Conservation (phyloP, 2,797 vertebrate species). For the Hapalemur alaotrensis region DNA sequence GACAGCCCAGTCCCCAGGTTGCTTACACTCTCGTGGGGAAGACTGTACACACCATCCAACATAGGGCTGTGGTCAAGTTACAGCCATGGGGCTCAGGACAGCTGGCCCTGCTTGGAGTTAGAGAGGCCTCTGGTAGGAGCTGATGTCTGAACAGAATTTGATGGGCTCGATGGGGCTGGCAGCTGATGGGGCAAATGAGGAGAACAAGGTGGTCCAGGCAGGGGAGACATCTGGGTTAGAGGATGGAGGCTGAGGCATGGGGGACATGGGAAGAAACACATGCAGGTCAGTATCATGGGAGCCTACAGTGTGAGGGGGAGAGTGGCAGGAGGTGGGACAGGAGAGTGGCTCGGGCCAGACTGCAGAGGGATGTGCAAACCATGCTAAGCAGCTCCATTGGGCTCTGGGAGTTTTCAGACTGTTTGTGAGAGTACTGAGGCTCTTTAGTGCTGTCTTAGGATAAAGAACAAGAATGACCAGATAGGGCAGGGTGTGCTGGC, state of each 20-base stretch:
- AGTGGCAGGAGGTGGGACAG: background rate
- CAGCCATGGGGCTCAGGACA: background rate
- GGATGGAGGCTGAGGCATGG: background rate
- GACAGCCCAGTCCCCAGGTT: background rate
- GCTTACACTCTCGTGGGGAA: background rate
- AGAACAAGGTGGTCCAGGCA: background rate
- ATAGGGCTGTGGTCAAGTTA: rapidly evolving
- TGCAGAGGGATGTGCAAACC: background rate
- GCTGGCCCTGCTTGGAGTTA: background rate
- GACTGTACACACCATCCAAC: background rate
- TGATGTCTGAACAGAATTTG: background rate
- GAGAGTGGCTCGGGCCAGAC: background rate
- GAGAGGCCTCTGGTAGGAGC: background rate
- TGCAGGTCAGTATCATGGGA: background rate
- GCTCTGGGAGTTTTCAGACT: background rate
- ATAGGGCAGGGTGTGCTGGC: background rate
- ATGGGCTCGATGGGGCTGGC: background rate
- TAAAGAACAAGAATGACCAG: background rate
- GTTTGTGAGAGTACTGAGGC: background rate
- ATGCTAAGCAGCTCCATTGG: no score
- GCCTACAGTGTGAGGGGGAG: background rate
- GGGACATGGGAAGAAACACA: background rate
- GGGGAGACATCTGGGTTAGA: background rate
- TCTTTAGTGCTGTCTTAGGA: background rate
- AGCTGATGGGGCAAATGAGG: background rate